phyloP scores from a whole-genome alignment of 1,140 invertebrate genomes.

The Zaprionus capensis region DNA sequence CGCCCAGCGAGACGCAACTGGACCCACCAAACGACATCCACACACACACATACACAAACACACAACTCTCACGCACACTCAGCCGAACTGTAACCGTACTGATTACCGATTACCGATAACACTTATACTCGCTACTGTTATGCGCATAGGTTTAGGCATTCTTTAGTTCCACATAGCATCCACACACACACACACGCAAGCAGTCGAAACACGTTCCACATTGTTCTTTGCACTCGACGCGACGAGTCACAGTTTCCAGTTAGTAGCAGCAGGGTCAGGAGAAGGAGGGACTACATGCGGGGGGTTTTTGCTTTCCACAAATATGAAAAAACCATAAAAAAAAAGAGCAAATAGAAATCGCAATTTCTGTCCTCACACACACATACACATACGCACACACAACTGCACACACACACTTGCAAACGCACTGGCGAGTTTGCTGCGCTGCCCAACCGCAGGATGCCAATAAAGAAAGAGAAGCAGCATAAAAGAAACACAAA shows the following conservation, averaged over 20 bases:
- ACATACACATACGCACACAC: conserved; percentile 16
- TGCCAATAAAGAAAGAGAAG: conserved; percentile 54
- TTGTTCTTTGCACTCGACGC: conserved; percentile 20
- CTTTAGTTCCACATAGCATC: conserved; percentile 22
- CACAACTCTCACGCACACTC: conserved; percentile 6
- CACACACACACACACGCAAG: conserved; percentile 1
- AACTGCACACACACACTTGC: conserved; percentile 8
- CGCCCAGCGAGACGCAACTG: conserved; percentile 47
- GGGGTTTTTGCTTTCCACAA: conserved; percentile 42
- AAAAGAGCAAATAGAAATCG: neutral
- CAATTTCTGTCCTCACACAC: conserved; percentile 21
- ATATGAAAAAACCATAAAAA: neutral
- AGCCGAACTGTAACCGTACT: conserved; percentile 58
- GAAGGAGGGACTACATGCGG: conserved; percentile 70
- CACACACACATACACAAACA: conserved; percentile 29
- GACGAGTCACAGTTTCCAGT: conserved; percentile 30
- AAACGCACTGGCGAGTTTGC: conserved; percentile 49
- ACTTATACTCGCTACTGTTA: conserved; percentile 46
- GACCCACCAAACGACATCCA: conserved; percentile 50
- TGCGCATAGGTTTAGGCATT: conserved; percentile 55
- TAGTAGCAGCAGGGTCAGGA: neutral
- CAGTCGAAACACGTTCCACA: conserved; percentile 12
- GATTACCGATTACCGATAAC: conserved; percentile 68
- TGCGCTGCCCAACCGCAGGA: conserved; percentile 56
- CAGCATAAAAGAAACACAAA: conserved; percentile 8